Conservation (phyloP, 1,140 invertebrate species). For the Orchestia grillus region DNA sequence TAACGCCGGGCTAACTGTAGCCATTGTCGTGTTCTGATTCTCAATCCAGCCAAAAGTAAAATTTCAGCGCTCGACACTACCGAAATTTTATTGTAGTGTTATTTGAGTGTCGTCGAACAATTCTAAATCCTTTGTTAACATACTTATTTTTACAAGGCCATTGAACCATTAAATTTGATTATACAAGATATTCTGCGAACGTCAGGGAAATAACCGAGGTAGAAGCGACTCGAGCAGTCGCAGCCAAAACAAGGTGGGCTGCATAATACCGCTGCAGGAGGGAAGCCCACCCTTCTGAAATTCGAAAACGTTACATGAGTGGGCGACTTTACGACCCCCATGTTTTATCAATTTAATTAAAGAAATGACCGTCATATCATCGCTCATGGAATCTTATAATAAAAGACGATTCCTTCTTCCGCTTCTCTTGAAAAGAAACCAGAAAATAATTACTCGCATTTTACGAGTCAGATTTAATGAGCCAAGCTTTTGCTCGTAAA, state of each 20-base stretch:
- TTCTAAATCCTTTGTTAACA: neutral
- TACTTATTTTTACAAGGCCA: neutral
- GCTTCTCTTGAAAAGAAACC: neutral
- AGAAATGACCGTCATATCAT: neutral
- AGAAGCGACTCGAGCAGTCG: neutral
- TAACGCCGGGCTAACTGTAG: no score
- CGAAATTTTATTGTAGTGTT: neutral
- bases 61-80: neutral
- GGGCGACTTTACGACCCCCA: neutral
- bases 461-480: neutral
- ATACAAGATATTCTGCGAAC: neutral
- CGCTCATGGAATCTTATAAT: neutral
- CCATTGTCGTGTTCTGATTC: neutral
- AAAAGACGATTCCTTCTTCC: neutral
- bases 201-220: neutral
- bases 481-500: neutral
- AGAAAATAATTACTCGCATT: constrained; percentile 2
- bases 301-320: neutral
- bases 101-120: neutral
- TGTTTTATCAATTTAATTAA: neutral
- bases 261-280: neutral
- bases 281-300: neutral
- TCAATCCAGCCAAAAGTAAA: neutral
- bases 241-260: neutral
- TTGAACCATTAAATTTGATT: neutral